Evolutionary conservation across 2,113 vertebrate species (phyloP), one percentile per base, ranked within the genome.

Genomic region (Entosphenus tridentatus): DNA sequence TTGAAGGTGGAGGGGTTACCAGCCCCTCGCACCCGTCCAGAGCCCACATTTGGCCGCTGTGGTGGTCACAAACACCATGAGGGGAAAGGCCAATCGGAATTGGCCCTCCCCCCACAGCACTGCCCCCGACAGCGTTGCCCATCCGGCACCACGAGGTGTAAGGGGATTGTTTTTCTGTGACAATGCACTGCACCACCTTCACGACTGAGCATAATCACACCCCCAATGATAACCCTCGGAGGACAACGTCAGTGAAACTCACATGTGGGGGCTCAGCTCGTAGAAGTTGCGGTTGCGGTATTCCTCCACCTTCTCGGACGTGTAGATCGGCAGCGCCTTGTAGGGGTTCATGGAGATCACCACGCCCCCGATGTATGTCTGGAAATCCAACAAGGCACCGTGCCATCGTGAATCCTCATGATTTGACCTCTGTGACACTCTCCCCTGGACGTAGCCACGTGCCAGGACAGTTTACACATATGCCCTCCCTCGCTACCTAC

Each of bases 341-440:
- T 84, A 85, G 0, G 83, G 83, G 55, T 85, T 85, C 75, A 85
- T 75, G 0, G 83, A 85, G 72, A 85, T 76, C 74, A 85, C 74
- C 75, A 85, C 83, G 0, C 75, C 80, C 57, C 83, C 83, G 1
- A 84, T 85, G 72, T 84, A 85, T 0, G 83, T 85, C 83, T 85
- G 74, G 17, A 0, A 8, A 1, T 39, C 6, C 2, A 0, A 57
- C 8, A 16, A 1, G 0, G 11, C 0, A 1, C 3, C 14, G 3
- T n/a, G 11, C 11, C 9, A 57, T 8, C n/a, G 12, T 54, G n/a
- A 10, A 11, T 68, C n/a, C 14, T 13, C 54, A 16, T 68, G 8
- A 18, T 54, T 68, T 13, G 13, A 14, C 39, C 21, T 14, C 21
- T 68, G 12, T 68, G 68, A 13, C 21, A 4, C 68, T 39, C 21